A percentile compares a stretch with the other conserved stretches of the same genome.
Conservation (phyloP, 2,888 invertebrate genomes). For the Archips crataeganus region DNA sequence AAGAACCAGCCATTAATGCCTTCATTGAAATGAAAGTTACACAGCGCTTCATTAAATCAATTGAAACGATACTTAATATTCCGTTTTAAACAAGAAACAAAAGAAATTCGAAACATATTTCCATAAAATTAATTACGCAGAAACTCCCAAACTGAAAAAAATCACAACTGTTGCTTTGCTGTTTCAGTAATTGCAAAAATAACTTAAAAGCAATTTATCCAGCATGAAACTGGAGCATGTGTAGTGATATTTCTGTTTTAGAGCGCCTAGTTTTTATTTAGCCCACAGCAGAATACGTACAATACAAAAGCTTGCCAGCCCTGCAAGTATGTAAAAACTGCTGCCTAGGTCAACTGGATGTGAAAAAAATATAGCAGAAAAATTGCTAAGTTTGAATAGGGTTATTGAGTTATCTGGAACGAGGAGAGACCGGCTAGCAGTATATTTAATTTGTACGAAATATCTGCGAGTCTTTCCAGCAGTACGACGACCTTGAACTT, state of each 20-base stretch:
- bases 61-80: constrained; percentile 2
- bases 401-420: no score
- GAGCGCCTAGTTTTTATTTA: constrained; percentile 41
- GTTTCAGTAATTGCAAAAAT: constrained; percentile 11
- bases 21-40: neutral
- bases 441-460: no score
- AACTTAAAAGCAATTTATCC: constrained; percentile 33
- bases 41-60: neutral
- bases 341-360: constrained; percentile 21
- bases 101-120: neutral
- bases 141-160: neutral
- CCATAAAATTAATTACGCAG: constrained; percentile 9
- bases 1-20: neutral
- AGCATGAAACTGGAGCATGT: constrained; percentile 17
- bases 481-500: no score
- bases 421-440: no score
- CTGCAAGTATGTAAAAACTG: constrained; percentile 33
- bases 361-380: neutral
- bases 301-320: constrained; percentile 41
- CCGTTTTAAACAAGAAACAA: neutral
- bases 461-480: no score
- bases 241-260: constrained; percentile 32
- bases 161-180: neutral
- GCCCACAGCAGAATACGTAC: constrained; percentile 39
- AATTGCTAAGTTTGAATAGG: neutral